These are phyloP conservation scores for Otis tarda DNA, from an alignment of 2,113 vertebrate genomes.

Conservation along the genomic window DNA sequence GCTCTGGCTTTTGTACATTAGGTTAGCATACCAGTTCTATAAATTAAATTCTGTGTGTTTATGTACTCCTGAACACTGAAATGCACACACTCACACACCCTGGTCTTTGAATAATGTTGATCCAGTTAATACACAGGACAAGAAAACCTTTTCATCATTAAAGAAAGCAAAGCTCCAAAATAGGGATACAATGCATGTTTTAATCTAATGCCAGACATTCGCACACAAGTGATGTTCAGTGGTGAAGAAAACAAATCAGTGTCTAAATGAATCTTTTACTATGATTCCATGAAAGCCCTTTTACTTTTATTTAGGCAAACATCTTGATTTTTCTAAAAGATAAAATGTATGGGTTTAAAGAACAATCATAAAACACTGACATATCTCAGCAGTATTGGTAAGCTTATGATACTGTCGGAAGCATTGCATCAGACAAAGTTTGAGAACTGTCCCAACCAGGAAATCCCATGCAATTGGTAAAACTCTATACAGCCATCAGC, in stretches of 20 bases:
- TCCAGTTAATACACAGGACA: not conserved
- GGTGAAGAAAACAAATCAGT: not conserved
- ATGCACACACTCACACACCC: not conserved
- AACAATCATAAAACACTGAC: not conserved
- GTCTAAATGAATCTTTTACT: not conserved
- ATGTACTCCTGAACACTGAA: not conserved
- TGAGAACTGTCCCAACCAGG: not conserved
- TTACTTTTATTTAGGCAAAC: not conserved
- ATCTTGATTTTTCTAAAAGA: not conserved
- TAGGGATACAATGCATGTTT: rapidly evolving
- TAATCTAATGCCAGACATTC: not conserved
- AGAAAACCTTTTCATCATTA: not conserved
- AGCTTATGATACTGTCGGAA: not conserved
- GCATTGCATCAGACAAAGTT: not conserved
- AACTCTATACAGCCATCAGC: not conserved
- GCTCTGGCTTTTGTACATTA: not conserved
- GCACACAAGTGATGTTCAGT: not conserved
- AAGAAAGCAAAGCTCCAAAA: not conserved
- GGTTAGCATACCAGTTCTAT: not conserved
- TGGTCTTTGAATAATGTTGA: not conserved
- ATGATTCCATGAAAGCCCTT: not conserved
- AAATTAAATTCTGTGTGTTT: not conserved
- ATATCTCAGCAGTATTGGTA: not conserved
- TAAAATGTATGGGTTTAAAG: not conserved
- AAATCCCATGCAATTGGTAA: not conserved